Conservation (phyloP, 1,140 invertebrate species). For the Cyphomyrmex costatus region DNA sequence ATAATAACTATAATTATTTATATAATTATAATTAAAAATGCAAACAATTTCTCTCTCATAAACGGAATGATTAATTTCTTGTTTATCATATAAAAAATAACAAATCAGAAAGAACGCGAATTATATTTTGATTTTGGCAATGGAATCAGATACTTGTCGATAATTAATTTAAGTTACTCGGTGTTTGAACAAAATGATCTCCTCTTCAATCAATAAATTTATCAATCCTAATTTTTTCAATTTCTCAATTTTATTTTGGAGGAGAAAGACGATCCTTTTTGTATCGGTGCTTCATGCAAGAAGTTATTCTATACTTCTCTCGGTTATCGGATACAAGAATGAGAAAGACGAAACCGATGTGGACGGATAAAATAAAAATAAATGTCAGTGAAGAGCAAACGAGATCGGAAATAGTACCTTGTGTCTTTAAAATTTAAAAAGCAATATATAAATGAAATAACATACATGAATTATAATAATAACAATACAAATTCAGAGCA, state of each 20-base stretch:
- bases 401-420: background rate
- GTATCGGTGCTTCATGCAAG: slow-evolving; percentile 15
- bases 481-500: background rate
- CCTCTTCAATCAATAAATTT: background rate
- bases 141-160: background rate
- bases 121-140: background rate
- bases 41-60: background rate
- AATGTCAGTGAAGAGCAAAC: background rate
- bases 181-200: background rate
- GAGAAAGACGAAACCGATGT: slow-evolving; percentile 58
- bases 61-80: background rate
- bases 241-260: slow-evolving; percentile 56
- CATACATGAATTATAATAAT: no score
- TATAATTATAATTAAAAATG: no score
- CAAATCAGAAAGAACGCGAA: background rate
- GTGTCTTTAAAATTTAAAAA: background rate
- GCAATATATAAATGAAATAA: background rate
- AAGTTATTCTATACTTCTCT: slow-evolving; percentile 69
- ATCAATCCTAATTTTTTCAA: background rate
- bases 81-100: background rate
- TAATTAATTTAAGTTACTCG: background rate
- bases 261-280: slow-evolving; percentile 66
- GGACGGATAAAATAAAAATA: slow-evolving; percentile 3
- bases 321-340: slow-evolving; percentile 70
- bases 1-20: no score